Evolutionary conservation across 1,140 invertebrate species (phyloP).

Genomic region (Conus betulinus): DNA sequence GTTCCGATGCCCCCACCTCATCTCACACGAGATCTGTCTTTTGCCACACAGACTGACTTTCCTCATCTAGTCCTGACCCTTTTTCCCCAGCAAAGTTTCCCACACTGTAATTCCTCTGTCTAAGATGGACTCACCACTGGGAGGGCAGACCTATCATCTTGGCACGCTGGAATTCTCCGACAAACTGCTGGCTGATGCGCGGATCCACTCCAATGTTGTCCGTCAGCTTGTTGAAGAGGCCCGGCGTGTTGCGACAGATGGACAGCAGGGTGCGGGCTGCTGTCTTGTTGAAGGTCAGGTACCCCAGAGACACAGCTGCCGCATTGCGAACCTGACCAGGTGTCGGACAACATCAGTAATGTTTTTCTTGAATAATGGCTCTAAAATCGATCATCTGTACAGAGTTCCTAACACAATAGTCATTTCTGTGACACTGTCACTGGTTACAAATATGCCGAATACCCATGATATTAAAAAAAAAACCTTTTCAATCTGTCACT

Average conservation of each 20-base stretch:
- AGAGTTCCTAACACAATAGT: no score
- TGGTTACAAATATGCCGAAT: no score
- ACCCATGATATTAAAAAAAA: no score
- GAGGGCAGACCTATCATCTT: conserved; percentile 72
- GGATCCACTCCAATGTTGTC: conserved; percentile 71
- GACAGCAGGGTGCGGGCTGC: conserved; percentile 70
- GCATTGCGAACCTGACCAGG: conserved; percentile 59
- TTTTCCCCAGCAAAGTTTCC: not conserved
- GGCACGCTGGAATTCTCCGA: conserved; percentile 71
- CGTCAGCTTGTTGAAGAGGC: conserved; percentile 70
- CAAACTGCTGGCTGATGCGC: conserved; percentile 72
- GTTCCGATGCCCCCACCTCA: not conserved
- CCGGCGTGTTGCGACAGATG: conserved; percentile 71
- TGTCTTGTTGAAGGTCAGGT: conserved; percentile 74
- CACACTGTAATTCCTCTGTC: not conserved
- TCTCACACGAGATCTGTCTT: not conserved
- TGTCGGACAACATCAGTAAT: no score
- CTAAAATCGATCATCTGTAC: no score
- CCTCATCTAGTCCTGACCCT: not conserved
- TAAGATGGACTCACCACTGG: conserved; percentile 64
- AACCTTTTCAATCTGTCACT: no score
- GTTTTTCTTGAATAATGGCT: no score
- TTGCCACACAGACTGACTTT: not conserved
- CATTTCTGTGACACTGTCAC: no score
- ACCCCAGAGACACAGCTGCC: conserved; percentile 73